Evolutionary conservation across 2,113 vertebrate species (phyloP), one percentile per base, ranked within the genome.

Genomic region (Panthera leo): DNA sequence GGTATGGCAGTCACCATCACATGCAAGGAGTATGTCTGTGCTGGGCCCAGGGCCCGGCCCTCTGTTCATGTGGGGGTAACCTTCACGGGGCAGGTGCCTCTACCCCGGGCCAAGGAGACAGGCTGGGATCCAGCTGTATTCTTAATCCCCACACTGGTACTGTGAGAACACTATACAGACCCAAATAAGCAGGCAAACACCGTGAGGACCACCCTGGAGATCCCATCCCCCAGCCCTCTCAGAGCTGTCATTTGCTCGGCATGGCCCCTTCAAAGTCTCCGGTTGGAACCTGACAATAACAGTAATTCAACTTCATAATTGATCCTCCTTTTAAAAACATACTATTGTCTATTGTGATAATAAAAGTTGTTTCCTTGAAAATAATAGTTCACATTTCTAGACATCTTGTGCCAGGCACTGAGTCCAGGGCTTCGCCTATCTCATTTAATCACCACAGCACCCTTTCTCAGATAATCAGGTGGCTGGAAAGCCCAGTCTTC

Each of bases 341-440:
- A 19, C 36, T 58, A 45, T 68, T 85, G 36, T 76, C 31, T 39
- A 45, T 21, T 65, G 16, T 51, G 79, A 95, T 73, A 19, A 71
- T 92, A 82, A 93, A 86, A 51, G 34, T 83, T 21, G 6, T 86
- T 92, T 71, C 76, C 61, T 68, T 71, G 53, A 91, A 92, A 89
- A 84, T 31, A 88, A 88, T 55, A 70, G n/a, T 29, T 93, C 34
- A 53, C 7, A 16, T 93, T 68, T 90, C n/a, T 34, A 73, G 70
- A 73, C 61, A 53, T 23, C 5, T 80, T 58, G 61, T 76, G 51
- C 19, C 48, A 82, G 67, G n/a, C 45, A 5, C 55, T 6, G 39
- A 92, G 21, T 21, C 39, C 84, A n/a, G 13, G 79, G 21, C 67
- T 79, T 68, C 23, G 34, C 29, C 63, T 42, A 2, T 80, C 34